These are phyloP conservation scores for Spondyliosoma cantharus DNA, from an alignment of 2,797 vertebrate genomes.

Conservation along the genomic window DNA sequence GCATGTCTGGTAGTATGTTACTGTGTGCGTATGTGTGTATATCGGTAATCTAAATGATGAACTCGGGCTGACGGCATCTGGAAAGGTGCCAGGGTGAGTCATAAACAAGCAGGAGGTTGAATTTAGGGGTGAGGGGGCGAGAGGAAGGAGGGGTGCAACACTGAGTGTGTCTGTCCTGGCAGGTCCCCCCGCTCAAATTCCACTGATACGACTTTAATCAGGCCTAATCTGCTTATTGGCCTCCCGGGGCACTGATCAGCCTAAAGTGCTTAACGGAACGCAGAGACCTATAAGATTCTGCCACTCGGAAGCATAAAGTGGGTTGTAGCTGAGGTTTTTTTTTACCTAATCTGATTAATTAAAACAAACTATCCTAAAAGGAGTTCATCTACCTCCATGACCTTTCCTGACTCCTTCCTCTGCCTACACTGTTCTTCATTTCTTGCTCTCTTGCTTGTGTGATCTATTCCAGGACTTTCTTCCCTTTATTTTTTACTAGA, in stretches of 20 bases:
- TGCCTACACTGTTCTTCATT: neutral
- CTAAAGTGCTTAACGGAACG: conserved; percentile 83
- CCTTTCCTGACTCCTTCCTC: conserved; percentile 10
- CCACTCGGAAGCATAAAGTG: conserved; percentile 81
- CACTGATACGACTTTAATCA: conserved; percentile 89
- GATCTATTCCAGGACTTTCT: neutral
- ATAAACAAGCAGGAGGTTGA: conserved; percentile 72
- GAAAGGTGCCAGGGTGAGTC: conserved; percentile 79
- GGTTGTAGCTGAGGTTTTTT: conserved; percentile 56
- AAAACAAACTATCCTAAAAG: conserved; percentile 72
- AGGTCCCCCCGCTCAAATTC: conserved; percentile 84
- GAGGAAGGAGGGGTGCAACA: conserved; percentile 59
- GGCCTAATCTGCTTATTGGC: conserved; percentile 88
- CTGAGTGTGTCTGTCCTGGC: conserved; percentile 81
- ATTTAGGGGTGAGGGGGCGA: conserved; percentile 51
- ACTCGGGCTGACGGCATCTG: conserved; percentile 80
- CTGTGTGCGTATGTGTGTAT: conserved; percentile 34
- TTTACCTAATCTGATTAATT: conserved; percentile 80
- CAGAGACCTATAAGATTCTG: conserved; percentile 80
- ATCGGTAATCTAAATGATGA: conserved; percentile 71
- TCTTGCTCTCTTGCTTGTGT: neutral
- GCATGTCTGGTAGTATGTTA: conserved; percentile 8
- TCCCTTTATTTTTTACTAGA: neutral
- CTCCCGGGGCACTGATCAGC: conserved; percentile 83
- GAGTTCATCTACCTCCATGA: conserved; percentile 24